phyloP scores from a whole-genome alignment of 2,797 vertebrate species.

The Acestrorhynchus altus region DNA sequence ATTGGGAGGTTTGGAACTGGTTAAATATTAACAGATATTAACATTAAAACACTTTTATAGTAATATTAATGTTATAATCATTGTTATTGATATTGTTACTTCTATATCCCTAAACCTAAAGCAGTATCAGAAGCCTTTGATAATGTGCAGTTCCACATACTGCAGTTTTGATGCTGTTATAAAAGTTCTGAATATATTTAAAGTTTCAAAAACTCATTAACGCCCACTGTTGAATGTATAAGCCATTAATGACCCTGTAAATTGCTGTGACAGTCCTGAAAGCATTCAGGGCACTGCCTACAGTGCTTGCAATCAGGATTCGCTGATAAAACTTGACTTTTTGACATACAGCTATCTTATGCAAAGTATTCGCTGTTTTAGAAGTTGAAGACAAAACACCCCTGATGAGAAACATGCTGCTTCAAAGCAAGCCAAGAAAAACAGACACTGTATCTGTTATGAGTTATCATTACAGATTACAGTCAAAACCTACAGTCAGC shows the following conservation, averaged over 20 bases:
- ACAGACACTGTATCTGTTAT: neutral
- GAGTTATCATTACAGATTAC: neutral
- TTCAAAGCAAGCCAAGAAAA: neutral
- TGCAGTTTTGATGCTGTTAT: no score
- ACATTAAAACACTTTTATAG: no score
- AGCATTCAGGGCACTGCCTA: neutral
- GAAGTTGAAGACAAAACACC: neutral
- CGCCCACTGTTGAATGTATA: no score
- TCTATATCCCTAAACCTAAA: no score
- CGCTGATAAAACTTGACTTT: neutral
- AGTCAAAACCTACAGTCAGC: neutral
- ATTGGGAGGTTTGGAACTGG: no score
- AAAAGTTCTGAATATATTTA: neutral
- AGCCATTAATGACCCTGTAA: constrained; percentile 4
- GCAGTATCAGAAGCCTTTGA: no score
- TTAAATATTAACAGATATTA: no score
- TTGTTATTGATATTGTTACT: no score
- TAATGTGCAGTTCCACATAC: no score
- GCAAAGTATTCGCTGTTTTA: neutral
- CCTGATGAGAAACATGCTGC: neutral
- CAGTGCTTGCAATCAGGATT: neutral
- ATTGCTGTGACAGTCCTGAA: neutral
- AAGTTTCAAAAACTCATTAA: neutral
- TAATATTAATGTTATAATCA: no score
- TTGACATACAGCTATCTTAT: neutral